phyloP scores from a whole-genome alignment of 2,113 vertebrate species.

The Ctenomys sociabilis region DNA sequence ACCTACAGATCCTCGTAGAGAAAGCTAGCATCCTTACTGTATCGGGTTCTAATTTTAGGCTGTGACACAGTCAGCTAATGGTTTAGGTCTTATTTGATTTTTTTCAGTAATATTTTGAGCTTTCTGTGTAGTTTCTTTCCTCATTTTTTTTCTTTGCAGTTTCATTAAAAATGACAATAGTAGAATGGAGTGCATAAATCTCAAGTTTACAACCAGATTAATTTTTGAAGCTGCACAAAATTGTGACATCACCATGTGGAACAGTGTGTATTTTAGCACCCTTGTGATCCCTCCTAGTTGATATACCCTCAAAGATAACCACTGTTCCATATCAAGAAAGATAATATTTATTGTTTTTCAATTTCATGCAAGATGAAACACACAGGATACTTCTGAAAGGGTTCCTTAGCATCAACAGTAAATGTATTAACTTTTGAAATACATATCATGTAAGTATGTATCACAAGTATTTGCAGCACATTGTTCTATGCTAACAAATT shows the following conservation, averaged over 20 bases:
- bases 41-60: background rate
- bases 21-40: slow-evolving; percentile 41
- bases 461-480: background rate
- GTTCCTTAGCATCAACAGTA: background rate
- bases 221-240: background rate
- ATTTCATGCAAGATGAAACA: background rate
- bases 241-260: background rate
- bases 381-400: background rate
- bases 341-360: background rate
- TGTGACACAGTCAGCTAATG: background rate
- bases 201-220: background rate
- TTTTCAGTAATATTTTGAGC: slow-evolving; percentile 1
- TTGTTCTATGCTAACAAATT: background rate
- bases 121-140: background rate
- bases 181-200: background rate
- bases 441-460: background rate
- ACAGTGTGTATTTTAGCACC: background rate
- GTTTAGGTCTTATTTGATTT: slow-evolving; percentile 37
- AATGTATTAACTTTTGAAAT: background rate
- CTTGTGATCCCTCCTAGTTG: background rate
- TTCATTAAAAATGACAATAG: slow-evolving; percentile 29
- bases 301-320: background rate
- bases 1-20: slow-evolving; percentile 53
- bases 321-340: background rate
- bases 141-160: background rate